A percentile compares a stretch with the other conserved stretches of the same genome.
phyloP scores from a whole-genome alignment of 1,140 invertebrate species.

The Pogonomyrmex barbatus region DNA sequence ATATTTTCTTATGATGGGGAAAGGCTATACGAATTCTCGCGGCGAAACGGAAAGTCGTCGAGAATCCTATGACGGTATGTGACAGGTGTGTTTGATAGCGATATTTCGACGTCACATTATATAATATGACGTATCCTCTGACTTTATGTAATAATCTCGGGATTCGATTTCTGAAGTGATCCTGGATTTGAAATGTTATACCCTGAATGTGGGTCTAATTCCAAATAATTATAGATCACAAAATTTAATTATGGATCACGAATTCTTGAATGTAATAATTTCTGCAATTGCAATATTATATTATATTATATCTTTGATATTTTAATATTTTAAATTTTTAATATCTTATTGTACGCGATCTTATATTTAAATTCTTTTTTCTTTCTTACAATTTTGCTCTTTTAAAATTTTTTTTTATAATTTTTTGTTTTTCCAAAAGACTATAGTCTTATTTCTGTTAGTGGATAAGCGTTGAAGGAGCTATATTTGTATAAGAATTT shows the following conservation, averaged over 20 bases:
- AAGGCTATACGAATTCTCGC: constrained; percentile 58
- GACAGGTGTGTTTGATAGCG: constrained; percentile 67
- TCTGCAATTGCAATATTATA: not conserved
- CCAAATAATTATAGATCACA: not conserved
- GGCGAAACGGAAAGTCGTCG: constrained; percentile 56
- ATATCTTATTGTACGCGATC: too few relatives aligned
- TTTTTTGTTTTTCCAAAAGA: not conserved
- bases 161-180: constrained; percentile 25
- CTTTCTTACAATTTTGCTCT: too few relatives aligned
- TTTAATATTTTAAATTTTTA: too few relatives aligned
- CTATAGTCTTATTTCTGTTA: not conserved
- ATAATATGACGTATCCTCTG: constrained; percentile 11
- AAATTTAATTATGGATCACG: not conserved
- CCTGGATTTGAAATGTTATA: not conserved
- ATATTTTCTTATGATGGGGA: constrained; percentile 65
- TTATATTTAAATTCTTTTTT: too few relatives aligned
- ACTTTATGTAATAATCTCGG: not conserved
- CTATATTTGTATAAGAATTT: not conserved
- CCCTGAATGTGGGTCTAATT: not conserved
- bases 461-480: not conserved
- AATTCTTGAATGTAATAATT: not conserved
- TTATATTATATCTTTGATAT: too few relatives aligned
- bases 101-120: constrained; percentile 40
- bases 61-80: constrained; percentile 47
- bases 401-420: too few relatives aligned